Conservation (phyloP, 2,113 vertebrate species). For the Euleptes europaea region DNA sequence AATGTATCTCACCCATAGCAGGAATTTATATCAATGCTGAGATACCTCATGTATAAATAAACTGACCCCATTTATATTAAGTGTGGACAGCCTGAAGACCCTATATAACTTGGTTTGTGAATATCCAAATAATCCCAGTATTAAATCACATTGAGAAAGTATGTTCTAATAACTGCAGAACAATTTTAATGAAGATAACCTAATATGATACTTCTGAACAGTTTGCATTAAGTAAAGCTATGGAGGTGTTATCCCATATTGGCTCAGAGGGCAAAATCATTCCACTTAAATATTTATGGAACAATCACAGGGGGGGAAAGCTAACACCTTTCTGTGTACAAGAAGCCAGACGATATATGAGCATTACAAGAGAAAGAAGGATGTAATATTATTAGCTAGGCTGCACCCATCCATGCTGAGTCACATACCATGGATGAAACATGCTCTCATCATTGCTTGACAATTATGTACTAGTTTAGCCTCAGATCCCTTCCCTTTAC, state of each 20-base stretch:
- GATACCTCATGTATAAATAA: constrained; percentile 38
- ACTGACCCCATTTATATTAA: constrained; percentile 24
- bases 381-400: not conserved
- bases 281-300: not conserved
- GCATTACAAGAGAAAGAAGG: not conserved
- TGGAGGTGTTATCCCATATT: not conserved
- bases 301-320: not conserved
- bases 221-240: not conserved
- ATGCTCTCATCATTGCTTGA: not conserved
- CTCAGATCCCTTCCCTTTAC: not conserved
- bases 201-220: not conserved
- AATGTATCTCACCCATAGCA: constrained; percentile 44
- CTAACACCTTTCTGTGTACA: not conserved
- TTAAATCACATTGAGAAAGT: constrained; percentile 20
- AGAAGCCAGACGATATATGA: not conserved
- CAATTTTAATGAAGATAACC: not conserved
- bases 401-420: not conserved
- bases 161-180: constrained; percentile 10
- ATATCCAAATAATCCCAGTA: not conserved
- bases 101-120: not conserved
- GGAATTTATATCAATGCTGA: constrained; percentile 54
- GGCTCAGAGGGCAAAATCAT: not conserved
- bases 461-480: not conserved
- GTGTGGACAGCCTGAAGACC: constrained; percentile 19
- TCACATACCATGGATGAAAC: not conserved